These are phyloP conservation scores for Otolemur garnettii DNA, from an alignment of 2,113 vertebrate species.

Conservation along the genomic window DNA sequence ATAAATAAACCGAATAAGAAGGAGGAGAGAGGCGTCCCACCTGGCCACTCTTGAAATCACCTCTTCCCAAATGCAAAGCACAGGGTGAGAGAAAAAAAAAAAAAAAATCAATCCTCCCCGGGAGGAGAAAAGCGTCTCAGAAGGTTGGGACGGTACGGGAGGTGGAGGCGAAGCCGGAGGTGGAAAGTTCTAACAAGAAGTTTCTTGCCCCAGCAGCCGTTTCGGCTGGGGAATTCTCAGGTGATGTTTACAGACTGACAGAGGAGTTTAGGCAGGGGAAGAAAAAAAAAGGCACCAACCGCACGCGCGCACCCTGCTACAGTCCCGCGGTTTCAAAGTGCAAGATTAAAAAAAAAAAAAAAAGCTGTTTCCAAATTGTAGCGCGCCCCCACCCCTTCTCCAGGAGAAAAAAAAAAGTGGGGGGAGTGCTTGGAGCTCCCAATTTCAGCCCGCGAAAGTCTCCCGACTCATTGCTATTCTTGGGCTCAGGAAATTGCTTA, in stretches of 20 bases:
- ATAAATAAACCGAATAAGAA: constrained; percentile 49
- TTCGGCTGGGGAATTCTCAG: constrained; percentile 82
- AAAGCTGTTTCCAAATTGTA: constrained; percentile 73
- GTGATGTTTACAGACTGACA: constrained; percentile 83
- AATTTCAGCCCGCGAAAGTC: constrained; percentile 86
- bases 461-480: constrained; percentile 87
- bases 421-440: constrained; percentile 73
- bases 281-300: constrained; percentile 79
- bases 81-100: not conserved
- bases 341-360: constrained; percentile 75
- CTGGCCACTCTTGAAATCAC: constrained; percentile 74
- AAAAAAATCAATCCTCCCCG: not conserved
- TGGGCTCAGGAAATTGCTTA: constrained; percentile 89
- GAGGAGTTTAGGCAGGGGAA: constrained; percentile 73
- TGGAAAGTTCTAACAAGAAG: constrained; percentile 80
- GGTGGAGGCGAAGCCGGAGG: constrained; percentile 65
- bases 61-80: constrained; percentile 71
- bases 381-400: constrained; percentile 54
- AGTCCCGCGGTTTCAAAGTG: constrained; percentile 75
- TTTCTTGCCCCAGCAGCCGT: constrained; percentile 80
- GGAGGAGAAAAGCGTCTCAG: constrained; percentile 47
- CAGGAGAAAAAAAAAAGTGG: constrained; percentile 70
- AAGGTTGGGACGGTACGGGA: constrained; percentile 63
- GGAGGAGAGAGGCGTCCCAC: constrained; percentile 77
- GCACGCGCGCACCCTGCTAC: constrained; percentile 73